phyloP scores from a whole-genome alignment of 2,888 invertebrate genomes.

The Acrobeloides nanus region DNA sequence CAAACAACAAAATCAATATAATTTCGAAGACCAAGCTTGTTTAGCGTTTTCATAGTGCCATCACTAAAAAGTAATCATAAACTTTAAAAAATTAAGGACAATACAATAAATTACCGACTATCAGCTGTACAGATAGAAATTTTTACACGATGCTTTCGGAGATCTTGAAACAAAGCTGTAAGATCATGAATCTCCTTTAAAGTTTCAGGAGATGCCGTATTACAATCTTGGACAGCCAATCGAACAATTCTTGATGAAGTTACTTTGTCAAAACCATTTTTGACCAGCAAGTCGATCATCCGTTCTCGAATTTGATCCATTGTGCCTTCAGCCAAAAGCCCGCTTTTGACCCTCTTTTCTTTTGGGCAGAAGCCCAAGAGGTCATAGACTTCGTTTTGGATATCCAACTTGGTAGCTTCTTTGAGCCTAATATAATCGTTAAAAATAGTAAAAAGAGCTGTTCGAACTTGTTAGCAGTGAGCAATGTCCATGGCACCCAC shows the following conservation, averaged over 20 bases:
- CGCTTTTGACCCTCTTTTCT: slow-evolving; percentile 47
- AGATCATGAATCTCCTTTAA: slow-evolving; percentile 55
- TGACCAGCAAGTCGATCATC: slow-evolving; percentile 52
- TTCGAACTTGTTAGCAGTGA: slow-evolving; percentile 51
- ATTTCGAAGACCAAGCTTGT: slow-evolving; percentile 36
- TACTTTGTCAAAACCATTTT: slow-evolving; percentile 42
- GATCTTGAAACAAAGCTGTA: slow-evolving; percentile 54
- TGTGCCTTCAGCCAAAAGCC: slow-evolving; percentile 55
- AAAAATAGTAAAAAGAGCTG: slow-evolving; percentile 5
- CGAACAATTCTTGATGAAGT: slow-evolving; percentile 42
- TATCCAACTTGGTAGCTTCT: slow-evolving; percentile 50
- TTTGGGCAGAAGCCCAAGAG: slow-evolving; percentile 55
- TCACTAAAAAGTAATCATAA: slow-evolving; percentile 21
- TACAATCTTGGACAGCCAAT: slow-evolving; percentile 51
- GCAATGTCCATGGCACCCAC: slow-evolving; percentile 57
- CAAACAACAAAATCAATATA: slow-evolving; percentile 56
- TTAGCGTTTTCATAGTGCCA: slow-evolving; percentile 38
- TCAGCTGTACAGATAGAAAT: slow-evolving; percentile 58
- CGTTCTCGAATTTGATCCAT: slow-evolving; percentile 52
- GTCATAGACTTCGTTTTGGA: slow-evolving; percentile 54
- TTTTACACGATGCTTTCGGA: slow-evolving; percentile 55
- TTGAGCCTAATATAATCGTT: slow-evolving; percentile 49
- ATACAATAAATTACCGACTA: slow-evolving; percentile 42
- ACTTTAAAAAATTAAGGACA: background rate
- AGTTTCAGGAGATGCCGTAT: slow-evolving; percentile 36